phyloP scores from a whole-genome alignment of 35 echinoderm and acorn worm genomes.

The Eucidaris tribuloides region DNA sequence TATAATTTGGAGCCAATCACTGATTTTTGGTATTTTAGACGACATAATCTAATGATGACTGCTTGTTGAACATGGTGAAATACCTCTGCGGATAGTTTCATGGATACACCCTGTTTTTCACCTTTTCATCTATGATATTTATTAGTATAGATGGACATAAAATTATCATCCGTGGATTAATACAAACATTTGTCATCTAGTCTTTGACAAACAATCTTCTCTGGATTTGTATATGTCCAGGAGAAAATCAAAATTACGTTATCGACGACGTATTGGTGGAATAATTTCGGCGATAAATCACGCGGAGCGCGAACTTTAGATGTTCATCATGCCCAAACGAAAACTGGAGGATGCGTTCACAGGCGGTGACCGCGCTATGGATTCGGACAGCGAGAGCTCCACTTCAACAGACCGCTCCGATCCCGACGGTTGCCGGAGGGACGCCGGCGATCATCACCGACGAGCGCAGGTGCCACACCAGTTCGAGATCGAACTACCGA shows the following conservation, averaged over 20 bases:
- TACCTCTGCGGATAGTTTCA: too few species aligned
- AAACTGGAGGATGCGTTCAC: slow-evolving; percentile 6
- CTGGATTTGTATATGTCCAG: neutral
- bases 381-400: slow-evolving; percentile 55
- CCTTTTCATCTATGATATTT: too few species aligned
- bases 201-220: neutral
- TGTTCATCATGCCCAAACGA: neutral
- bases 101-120: too few species aligned
- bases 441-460: neutral
- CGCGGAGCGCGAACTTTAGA: neutral
- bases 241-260: neutral
- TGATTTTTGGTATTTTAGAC: too few species aligned
- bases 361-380: neutral
- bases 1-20: too few species aligned
- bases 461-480: neutral
- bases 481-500: neutral
- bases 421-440: slow-evolving; percentile 8
- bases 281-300: neutral
- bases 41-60: too few species aligned
- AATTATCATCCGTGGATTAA: neutral
- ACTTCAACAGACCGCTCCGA: slow-evolving; percentile 40
- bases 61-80: too few species aligned
- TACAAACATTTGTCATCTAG: neutral
- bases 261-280: neutral
- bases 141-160: neutral